Evolutionary conservation across 2,797 vertebrate genomes (phyloP), one percentile per base, ranked within the genome.

Genomic region (Artibeus jamaicensis): DNA sequence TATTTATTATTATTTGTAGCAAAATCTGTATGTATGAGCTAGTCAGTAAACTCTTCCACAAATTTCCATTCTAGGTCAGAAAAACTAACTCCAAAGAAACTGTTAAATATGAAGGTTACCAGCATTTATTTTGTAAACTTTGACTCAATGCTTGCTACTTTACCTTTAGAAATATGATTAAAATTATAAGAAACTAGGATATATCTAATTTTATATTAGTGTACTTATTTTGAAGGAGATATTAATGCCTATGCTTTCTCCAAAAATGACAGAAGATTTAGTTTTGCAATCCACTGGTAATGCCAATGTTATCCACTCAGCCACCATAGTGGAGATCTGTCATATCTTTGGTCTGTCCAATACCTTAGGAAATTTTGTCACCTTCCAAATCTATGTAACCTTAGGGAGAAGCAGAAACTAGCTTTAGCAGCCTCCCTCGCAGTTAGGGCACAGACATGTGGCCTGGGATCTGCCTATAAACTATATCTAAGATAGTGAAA

Each of bases 111-210:
- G 22, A 24, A 62, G 59, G 85, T 87, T 81, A 77, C 50, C 12
- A 93, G 55, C n/a, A 67, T 87, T 92, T 87, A 83, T 15, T 92
- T 87, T 68, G 16, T 19, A 95, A 62, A 92, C 53, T 86, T 84
- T 91, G 89, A 85, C 19, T 83, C 53, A 84, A 32, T 92, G 62
- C 86, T 74, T 93, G 19, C 37, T 76, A 91, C 34, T 59, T 95
- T 92, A 83, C 50, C 37, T 87, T 86, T 95, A 77, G 39, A 88
- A 94, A 71, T 70, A 55, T 22, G 68, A 53, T 32, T 89, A 59
- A 67, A 62, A 53, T 85, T 74, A 91, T 73, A 86, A 73, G 48
- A 86, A 68, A 84, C 15, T 32, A 18, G 21, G 34, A 24, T 70
- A 42, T 22, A 91, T 53, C 37, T 65, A 73, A 44, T 39, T 87